Base-by-base conservation (phyloP, 2,888 invertebrate species). In the Mesodorylaimus sp. region DNA sequence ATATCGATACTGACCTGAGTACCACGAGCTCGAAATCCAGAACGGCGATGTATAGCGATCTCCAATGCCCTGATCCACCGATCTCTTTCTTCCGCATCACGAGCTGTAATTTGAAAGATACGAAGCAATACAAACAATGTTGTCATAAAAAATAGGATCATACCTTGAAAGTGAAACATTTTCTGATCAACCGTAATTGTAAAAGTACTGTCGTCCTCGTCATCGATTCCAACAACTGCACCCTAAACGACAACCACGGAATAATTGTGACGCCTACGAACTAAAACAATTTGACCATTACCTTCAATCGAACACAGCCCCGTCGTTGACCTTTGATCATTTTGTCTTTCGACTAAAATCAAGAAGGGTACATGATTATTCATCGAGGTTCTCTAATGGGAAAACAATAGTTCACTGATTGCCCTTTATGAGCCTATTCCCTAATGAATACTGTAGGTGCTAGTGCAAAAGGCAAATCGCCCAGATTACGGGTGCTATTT, bases 161-260 rank as follows among this genome's bases (percentile, higher is more conserved):
- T 53, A 70, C 72, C 75, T 77, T 97, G 95, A 70, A 97, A 91
- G 71, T 97, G 97, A 73, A 97, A 97, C 16, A 91, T 91, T 72
- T 97, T 99, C 61, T 91, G 87, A 71, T 97, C 97, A 46, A 93
- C 93, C 3, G 91, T 93, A 63, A 97, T 88, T 45, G 95, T 97
- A 73, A 97, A 99, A 3, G 93, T 93, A 65, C 91, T 88, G 59
- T 76, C 74, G 70, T 97, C 95, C 68, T 95, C 93, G 67, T 93
- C 91, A 66, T 97, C 95, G 60, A 99, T 97, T 45, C 97, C 97
- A 64, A 99, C 86, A 41, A 95, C 82, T 1, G 97, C 95, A 45
- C 89, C 91, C 70, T 70, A 58, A 24, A 59, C 53, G 26, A 48
- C 42, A n/a, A 47, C 39, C 47, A 39, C 10, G 7, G 13, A 21